These are phyloP conservation scores for Cataglyphis altisquamis DNA, from an alignment of 2,888 invertebrate species.

Conservation along the genomic window DNA sequence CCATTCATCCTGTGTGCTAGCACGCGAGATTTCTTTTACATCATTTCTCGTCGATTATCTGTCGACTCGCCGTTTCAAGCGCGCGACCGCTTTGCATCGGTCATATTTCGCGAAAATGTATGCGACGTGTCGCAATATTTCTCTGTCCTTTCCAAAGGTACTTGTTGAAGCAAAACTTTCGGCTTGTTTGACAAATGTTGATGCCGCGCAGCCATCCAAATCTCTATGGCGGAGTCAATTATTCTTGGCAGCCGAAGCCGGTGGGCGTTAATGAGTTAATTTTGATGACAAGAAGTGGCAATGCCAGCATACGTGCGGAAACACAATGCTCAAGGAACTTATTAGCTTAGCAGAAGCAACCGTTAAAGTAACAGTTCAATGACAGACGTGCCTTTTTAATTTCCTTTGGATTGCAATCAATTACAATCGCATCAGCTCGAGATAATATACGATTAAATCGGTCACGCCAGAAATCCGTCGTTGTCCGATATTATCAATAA, in stretches of 20 bases:
- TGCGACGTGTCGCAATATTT: conserved; percentile 69
- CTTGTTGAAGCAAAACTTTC: conserved; percentile 70
- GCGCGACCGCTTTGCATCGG: conserved; percentile 29
- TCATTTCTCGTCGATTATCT: conserved; percentile 48
- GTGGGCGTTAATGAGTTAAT: conserved; percentile 78
- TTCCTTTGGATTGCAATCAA: neutral
- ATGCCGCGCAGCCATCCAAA: conserved; percentile 71
- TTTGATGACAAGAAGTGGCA: conserved; percentile 72
- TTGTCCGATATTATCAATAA: neutral
- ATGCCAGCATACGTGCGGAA: conserved; percentile 67
- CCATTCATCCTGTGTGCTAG: neutral
- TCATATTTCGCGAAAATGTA: conserved; percentile 49
- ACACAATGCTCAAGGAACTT: conserved; percentile 56
- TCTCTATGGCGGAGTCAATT: conserved; percentile 74
- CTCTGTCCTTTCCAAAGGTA: conserved; percentile 72
- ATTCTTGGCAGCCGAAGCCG: conserved; percentile 71
- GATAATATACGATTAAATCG: neutral
- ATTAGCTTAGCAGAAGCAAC: conserved; percentile 47
- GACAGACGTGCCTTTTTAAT: conserved; percentile 20
- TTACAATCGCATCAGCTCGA: neutral
- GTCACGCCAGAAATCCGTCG: neutral
- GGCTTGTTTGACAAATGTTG: conserved; percentile 71
- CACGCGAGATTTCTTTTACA: conserved; percentile 42
- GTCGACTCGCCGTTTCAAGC: conserved; percentile 21
- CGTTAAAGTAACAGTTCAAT: conserved; percentile 38